Percentiles rank a stretch among this genome's conserved stretches.
phyloP scores from a whole-genome alignment of 92 coral and sea anemone species.

The Hydrozoanthus gracilis region DNA sequence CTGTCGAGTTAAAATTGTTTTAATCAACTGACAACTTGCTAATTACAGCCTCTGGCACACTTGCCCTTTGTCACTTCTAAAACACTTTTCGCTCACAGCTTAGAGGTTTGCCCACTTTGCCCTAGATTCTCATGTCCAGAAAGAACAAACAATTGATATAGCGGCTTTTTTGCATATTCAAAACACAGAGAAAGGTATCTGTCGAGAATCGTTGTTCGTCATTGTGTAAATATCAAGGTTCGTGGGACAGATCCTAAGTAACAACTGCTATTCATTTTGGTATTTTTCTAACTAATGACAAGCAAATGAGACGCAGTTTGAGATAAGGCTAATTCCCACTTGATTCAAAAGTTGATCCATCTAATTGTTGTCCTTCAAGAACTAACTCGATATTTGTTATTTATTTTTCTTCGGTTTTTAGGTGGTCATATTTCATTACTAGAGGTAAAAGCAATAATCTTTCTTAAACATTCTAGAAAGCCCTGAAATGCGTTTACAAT shows the following conservation, averaged over 20 bases:
- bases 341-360: background rate
- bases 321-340: slow-evolving; percentile 6
- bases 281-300: background rate
- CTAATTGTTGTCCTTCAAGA: background rate
- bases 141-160: background rate
- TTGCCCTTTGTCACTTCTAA: slow-evolving; percentile 6
- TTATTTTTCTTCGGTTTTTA: too few relatives aligned
- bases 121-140: too few relatives aligned
- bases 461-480: background rate
- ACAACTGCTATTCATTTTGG: background rate
- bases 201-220: background rate
- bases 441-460: background rate
- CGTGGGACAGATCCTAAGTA: background rate
- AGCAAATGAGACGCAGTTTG: background rate
- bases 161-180: background rate
- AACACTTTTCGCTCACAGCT: background rate
- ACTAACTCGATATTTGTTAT: background rate
- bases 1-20: slow-evolving; percentile 13
- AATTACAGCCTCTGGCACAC: background rate
- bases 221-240: background rate
- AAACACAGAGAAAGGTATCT: background rate
- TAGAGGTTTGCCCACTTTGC: background rate
- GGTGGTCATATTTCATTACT: too few relatives aligned
- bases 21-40: slow-evolving; percentile 13
- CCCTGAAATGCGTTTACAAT: background rate